Evolutionary conservation across 2,113 vertebrate species (phyloP), one percentile per base, ranked within the genome.

Genomic region (Jacana jacana): DNA sequence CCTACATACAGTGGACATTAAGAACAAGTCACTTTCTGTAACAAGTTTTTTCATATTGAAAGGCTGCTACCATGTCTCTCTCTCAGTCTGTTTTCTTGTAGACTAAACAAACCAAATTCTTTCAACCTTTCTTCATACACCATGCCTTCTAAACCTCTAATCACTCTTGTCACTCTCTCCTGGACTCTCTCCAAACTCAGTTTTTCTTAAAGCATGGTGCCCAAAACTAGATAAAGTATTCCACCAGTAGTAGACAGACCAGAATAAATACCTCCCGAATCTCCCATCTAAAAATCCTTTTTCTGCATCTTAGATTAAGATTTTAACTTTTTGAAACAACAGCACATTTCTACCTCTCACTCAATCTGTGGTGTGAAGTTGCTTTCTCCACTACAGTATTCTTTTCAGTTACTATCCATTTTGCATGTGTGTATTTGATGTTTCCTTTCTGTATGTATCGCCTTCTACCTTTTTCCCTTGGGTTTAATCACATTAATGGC

Each of bases 101-200:
- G 95, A 95, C 93, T 95, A 97, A 97, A 95, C 94, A 96, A 95
- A 92, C 39, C 55, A 79, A 93, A 95, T 92, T 96, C 92, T 95
- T 95, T 92, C 69, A 91, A 93, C 70, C 77, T 88, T 93, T 95
- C 65, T 95, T 92, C 89, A 79, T 72, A 97, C 52, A 48, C 91
- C 61, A 49, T 81, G 72, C 61, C 79, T 95, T 95, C 89, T 96
- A 92, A 97, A 95, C 81, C 57, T 87, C 70, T 88, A 96, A 92
- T 95, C 78, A 61, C 69, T 95, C 94, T 92, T 95, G 95, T 96
- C 91, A 81, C 61, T 93, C 65, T 91, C 61, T 85, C 77, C 83
- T 97, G 95, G 94, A 91, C 44, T 87, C 35, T 18, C 2, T 70
- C 94, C 96, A 95, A 95, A 48, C 42, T 31, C 73, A 92, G 65